Conservation (phyloP, 1,140 invertebrate genomes). For the Lucilia cuprina region DNA sequence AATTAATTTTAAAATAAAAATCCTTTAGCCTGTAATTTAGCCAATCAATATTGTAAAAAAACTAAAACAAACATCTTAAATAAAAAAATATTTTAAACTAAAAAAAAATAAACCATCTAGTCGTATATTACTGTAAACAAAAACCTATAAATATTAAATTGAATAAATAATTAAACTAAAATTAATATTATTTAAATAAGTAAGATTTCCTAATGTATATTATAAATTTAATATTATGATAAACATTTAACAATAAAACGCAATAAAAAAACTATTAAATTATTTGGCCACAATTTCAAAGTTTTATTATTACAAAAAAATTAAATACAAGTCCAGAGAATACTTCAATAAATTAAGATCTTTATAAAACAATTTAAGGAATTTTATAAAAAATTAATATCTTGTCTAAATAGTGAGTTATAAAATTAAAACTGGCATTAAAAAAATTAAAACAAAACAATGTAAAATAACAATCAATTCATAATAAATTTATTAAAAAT, state of each 20-base stretch:
- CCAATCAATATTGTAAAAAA: conserved; percentile 36
- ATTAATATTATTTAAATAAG: background rate
- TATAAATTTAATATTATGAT: no score
- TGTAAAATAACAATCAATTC: conserved; percentile 33
- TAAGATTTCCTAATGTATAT: background rate
- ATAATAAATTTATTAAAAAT: conserved; percentile 12
- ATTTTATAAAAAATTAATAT: background rate
- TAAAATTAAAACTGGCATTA: background rate
- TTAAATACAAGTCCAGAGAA: no score
- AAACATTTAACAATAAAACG: no score
- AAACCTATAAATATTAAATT: background rate
- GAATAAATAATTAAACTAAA: conserved; percentile 1
- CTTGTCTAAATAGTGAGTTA: no score
- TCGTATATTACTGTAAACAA: background rate
- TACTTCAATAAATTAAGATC: no score
- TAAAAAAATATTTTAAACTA: background rate
- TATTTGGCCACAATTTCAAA: no score
- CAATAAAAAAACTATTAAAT: no score
- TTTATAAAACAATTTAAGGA: background rate
- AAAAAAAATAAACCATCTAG: background rate
- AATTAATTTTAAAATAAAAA: background rate
- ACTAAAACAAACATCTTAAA: background rate
- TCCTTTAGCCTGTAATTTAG: conserved; percentile 26
- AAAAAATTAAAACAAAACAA: background rate
- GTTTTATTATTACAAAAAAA: no score